phyloP scores from a whole-genome alignment of 2,888 invertebrate genomes.

The Ommatoiulus sabulosus region DNA sequence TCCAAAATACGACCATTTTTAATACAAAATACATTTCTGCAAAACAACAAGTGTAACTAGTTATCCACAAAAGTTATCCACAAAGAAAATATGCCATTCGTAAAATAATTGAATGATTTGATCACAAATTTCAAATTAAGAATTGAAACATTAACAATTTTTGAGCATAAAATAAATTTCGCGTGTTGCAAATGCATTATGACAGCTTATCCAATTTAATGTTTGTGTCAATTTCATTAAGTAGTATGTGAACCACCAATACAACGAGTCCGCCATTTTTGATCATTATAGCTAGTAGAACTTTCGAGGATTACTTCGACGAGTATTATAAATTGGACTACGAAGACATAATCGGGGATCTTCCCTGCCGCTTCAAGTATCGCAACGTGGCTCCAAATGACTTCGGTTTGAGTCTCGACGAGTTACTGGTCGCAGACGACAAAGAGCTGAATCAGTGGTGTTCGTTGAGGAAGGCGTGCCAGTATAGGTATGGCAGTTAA shows the following conservation, averaged over 20 bases:
- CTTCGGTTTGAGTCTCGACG: conserved; percentile 90
- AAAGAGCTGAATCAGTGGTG: conserved; percentile 96
- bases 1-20: too few species aligned
- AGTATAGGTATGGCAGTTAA: conserved; percentile 72
- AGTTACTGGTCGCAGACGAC: conserved; percentile 92
- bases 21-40: too few species aligned
- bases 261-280: not conserved
- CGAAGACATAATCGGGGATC: conserved; percentile 92
- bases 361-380: conserved; percentile 92
- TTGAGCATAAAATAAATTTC: too few species aligned
- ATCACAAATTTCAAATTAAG: too few species aligned
- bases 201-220: too few species aligned
- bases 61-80: too few species aligned
- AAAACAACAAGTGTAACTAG: too few species aligned
- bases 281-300: conserved; percentile 70
- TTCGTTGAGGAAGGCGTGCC: conserved; percentile 87
- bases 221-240: too few species aligned
- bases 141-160: too few species aligned
- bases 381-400: conserved; percentile 88
- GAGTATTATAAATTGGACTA: conserved; percentile 96
- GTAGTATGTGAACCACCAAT: not conserved
- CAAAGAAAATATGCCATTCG: too few species aligned
- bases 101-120: too few species aligned
- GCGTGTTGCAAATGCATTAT: too few species aligned
- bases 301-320: conserved; percentile 89